These are phyloP conservation scores for Tenebrosternarchus preto DNA, from an alignment of 2,113 vertebrate species.

Conservation along the genomic window DNA sequence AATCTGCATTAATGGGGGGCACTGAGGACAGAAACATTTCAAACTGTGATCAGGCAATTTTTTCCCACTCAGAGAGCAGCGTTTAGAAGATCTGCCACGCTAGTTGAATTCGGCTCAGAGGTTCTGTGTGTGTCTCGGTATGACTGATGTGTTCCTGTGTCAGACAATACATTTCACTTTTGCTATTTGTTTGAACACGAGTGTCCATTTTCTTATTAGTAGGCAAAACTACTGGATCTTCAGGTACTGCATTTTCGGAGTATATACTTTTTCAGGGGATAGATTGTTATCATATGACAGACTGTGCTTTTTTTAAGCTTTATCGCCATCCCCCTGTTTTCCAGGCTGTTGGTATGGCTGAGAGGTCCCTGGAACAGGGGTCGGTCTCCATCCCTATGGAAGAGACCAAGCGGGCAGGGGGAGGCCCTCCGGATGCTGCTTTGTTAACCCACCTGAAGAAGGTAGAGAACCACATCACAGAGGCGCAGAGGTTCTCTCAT, in stretches of 20 bases:
- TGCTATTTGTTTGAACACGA: no score
- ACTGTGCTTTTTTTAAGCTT: not conserved
- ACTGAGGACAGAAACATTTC: conserved; percentile 1
- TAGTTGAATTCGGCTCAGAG: conserved; percentile 4
- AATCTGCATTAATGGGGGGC: conserved; percentile 10
- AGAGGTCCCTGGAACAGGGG: conserved; percentile 75
- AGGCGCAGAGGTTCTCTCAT: conserved; percentile 95
- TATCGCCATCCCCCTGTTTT: conserved; percentile 34
- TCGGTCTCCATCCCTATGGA: conserved; percentile 88
- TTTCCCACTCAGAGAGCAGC: not conserved
- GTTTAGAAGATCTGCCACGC: not conserved
- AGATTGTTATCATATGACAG: no score
- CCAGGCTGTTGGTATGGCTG: conserved; percentile 81
- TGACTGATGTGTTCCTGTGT: not conserved
- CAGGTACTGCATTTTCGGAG: no score
- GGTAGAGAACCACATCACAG: conserved; percentile 98
- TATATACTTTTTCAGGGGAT: no score
- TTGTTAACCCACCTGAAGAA: conserved; percentile 96
- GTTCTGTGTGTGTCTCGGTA: not conserved
- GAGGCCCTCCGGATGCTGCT: conserved; percentile 77
- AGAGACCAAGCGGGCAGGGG: conserved; percentile 79
- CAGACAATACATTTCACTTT: no score
- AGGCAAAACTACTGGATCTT: no score
- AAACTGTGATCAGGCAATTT: conserved; percentile 15
- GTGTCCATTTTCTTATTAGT: no score